Conservation (phyloP, 2,113 vertebrate genomes). For the Brachyhypopomus gauderio region DNA sequence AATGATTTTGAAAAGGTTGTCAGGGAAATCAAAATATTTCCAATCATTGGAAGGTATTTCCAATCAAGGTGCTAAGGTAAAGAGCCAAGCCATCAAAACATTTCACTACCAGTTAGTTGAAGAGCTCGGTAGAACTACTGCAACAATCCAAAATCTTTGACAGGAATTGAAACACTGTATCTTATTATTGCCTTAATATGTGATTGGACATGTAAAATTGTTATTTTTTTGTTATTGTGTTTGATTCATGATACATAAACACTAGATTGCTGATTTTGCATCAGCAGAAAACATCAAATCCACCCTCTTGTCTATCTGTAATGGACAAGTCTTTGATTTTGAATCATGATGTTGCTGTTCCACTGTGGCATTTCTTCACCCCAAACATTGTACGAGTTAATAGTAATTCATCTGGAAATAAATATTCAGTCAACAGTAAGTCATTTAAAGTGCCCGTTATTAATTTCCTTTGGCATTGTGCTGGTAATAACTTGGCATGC, state of each 20-base stretch:
- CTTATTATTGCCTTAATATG: background rate
- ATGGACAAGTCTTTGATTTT: background rate
- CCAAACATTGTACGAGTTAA: background rate
- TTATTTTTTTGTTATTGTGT: background rate
- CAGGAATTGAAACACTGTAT: background rate
- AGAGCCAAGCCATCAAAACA: background rate
- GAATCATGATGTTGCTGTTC: background rate
- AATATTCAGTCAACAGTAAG: no score
- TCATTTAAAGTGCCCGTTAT: no score
- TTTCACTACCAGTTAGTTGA: background rate
- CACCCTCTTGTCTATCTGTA: background rate
- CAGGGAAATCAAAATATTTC: background rate
- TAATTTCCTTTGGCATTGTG: background rate
- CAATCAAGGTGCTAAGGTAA: background rate
- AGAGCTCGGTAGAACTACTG: background rate
- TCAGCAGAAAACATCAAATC: background rate
- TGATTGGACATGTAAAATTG: background rate
- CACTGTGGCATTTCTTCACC: background rate
- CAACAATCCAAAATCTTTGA: background rate
- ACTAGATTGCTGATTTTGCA: background rate
- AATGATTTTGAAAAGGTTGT: background rate
- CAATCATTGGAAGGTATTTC: no score
- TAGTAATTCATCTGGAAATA: background rate
- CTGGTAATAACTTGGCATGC: no score
- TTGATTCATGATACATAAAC: background rate